Conservation (phyloP, 2,797 vertebrate species). For the Eleutherodactylus coqui region DNA sequence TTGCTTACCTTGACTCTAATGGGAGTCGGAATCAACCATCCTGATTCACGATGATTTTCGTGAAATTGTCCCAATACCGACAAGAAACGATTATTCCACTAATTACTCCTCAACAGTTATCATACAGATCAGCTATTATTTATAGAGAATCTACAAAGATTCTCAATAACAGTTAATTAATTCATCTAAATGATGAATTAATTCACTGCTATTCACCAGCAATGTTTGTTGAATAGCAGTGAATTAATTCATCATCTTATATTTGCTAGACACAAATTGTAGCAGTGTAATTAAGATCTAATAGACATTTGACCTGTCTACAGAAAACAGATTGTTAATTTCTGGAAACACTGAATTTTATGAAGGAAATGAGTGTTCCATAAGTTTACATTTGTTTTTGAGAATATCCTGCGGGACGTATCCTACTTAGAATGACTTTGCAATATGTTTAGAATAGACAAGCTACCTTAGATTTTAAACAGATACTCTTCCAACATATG, state of each 20-base stretch:
- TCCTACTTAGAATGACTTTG: neutral
- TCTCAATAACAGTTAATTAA: neutral
- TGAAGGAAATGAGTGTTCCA: slow-evolving; percentile 5
- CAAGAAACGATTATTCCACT: too few species aligned
- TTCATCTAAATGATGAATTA: too few species aligned
- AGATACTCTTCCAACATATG: neutral
- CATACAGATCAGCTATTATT: neutral
- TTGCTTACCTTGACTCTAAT: too few species aligned
- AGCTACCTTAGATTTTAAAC: neutral
- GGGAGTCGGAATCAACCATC: too few species aligned
- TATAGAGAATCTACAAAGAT: neutral
- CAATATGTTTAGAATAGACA: neutral
- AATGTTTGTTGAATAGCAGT: slow-evolving; percentile 3
- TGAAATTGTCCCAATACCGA: too few species aligned
- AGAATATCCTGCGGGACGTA: neutral
- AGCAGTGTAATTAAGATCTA: neutral
- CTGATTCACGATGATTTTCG: too few species aligned
- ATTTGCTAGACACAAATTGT: neutral
- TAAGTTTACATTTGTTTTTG: slow-evolving; percentile 24
- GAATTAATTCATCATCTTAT: neutral
- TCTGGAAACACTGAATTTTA: neutral
- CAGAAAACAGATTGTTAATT: slow-evolving; percentile 14
- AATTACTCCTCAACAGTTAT: too few species aligned
- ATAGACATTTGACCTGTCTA: slow-evolving; percentile 3
- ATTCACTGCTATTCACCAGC: too few species aligned